Percentiles rank a stretch among this genome's conserved stretches.
These are phyloP conservation scores for Vidua chalybeata DNA, from an alignment of 2,113 vertebrate genomes.

Conservation along the genomic window DNA sequence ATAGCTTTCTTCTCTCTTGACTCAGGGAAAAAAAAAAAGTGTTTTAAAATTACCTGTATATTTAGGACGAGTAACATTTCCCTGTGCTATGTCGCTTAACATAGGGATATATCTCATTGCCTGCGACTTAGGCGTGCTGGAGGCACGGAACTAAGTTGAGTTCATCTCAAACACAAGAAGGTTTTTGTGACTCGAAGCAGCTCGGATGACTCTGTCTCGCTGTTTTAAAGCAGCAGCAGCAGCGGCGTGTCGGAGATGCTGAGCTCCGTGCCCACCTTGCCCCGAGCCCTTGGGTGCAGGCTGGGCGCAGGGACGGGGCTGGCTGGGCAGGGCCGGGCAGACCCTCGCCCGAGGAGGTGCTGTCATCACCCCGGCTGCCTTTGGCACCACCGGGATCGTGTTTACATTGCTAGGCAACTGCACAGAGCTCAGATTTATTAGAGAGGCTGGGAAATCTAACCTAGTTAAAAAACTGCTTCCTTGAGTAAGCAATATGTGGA, in stretches of 20 bases:
- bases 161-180: not conserved
- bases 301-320: not conserved
- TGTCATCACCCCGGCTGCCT: not conserved
- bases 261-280: fast-evolving
- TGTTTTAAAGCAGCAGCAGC: not conserved
- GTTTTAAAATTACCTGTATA: fast-evolving
- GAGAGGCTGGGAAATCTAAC: not conserved
- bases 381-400: not conserved
- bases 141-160: not conserved
- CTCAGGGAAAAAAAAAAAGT: not conserved
- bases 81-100: fast-evolving
- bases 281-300: fast-evolving
- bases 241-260: not conserved
- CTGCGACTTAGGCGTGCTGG: not conserved
- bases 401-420: conserved; percentile 47
- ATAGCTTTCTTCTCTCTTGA: not conserved
- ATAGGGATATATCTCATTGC: not conserved
- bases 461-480: not conserved
- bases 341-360: not conserved
- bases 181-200: not conserved
- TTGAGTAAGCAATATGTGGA: not conserved
- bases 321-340: fast-evolving
- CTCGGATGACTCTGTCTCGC: not conserved
- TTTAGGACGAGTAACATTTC: not conserved
- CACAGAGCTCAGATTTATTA: not conserved